These are phyloP conservation scores for Notolabrus celidotus DNA, from an alignment of 2,797 vertebrate genomes.

Conservation along the genomic window DNA sequence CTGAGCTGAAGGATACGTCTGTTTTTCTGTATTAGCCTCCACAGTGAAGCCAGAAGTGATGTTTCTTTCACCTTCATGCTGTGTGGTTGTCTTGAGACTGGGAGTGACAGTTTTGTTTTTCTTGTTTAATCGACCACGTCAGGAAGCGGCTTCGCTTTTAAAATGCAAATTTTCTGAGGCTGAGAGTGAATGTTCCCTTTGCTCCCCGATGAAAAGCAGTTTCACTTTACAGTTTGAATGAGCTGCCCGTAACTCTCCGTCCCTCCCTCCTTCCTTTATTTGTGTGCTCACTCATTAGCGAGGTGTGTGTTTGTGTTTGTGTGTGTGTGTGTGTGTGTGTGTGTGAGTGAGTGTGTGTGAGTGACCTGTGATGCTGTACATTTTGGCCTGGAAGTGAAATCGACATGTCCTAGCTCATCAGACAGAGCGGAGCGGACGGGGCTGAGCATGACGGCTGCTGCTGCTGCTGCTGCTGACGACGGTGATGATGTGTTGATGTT, in stretches of 20 bases:
- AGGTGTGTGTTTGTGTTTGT: no score
- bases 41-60: neutral
- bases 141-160: slow-evolving; percentile 51
- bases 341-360: slow-evolving; percentile 18
- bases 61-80: neutral
- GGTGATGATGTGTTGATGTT: slow-evolving; percentile 39
- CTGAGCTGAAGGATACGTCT: neutral
- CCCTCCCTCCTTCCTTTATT: neutral
- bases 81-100: slow-evolving; percentile 19
- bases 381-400: slow-evolving; percentile 53
- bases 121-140: slow-evolving; percentile 45
- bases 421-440: slow-evolving; percentile 10
- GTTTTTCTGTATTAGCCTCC: neutral
- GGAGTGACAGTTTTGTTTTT: slow-evolving; percentile 37
- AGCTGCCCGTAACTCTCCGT: slow-evolving; percentile 5
- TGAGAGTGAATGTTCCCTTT: slow-evolving; percentile 10
- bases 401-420: slow-evolving; percentile 35
- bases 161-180: slow-evolving; percentile 49
- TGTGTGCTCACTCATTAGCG: slow-evolving; percentile 34
- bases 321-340: slow-evolving; percentile 20
- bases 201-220: slow-evolving; percentile 26
- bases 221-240: slow-evolving; percentile 35
- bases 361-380: slow-evolving; percentile 24
- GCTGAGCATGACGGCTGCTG: neutral
- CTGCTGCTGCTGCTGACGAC: slow-evolving; percentile 1